Base-by-base conservation (phyloP, 1,140 invertebrate species). In the Pararge aegeria region DNA sequence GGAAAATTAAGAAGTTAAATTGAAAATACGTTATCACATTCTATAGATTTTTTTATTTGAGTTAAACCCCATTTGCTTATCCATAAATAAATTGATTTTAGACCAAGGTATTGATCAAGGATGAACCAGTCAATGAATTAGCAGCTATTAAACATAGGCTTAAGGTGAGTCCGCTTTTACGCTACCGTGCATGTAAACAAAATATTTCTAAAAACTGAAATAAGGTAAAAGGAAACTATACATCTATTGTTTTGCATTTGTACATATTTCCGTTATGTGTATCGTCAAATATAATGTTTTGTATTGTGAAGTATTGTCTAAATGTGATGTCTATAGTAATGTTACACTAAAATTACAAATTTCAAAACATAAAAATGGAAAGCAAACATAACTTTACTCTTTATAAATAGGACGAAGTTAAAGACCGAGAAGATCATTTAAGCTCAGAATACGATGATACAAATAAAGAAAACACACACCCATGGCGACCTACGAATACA, bases 401-500 rank as follows among this genome's bases (percentile, higher is more conserved):
- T 77, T 85, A 56, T 78, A 75, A 83, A 78, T 85, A 87, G 83
- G 83, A 84, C 50, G 70, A 73, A 50, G 61, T 27, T 66, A 73
- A 73, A 68, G 61, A 70, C 46, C 61, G 66, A 69, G 77, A 85
- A 71, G 82, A 80, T 55, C 73, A 66, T 55, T 66, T 70, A 66
- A 70, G 58, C 60, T 59, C 73, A 70, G 75, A 73, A 58, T 55
- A 68, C 64, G 59, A 70, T 21, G 68, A 87, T 75, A 83, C 71
- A 66, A 69, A 66, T 65, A 68, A 78, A 70, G 78, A 81, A 63
- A 73, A 75, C 57, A 68, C 68, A 65, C 65, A 76, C 57, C 74
- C 76, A 42, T 72, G 80, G 82, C 83, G 77, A 80, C 78, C 73
- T 75, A 75, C 78, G 71, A 78, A 83, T 77, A 73, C 74, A 75